Base-by-base conservation (phyloP, 2,113 vertebrate species). In the Cryptomyrus ogoouensis region DNA sequence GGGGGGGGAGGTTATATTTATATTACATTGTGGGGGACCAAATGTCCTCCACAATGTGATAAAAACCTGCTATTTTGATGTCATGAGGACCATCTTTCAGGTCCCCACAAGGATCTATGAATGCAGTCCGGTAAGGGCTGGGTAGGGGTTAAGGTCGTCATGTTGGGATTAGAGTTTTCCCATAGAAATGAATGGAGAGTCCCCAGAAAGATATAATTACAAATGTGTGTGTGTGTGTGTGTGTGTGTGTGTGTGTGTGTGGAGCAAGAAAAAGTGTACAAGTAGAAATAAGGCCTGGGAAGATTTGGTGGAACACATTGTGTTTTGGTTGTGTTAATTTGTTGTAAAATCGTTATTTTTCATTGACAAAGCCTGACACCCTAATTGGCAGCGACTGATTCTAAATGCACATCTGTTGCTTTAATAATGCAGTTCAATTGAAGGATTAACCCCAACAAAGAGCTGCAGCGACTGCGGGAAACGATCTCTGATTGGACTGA, bases 331-430 rank as follows among this genome's bases (percentile, higher is more conserved):
- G 70, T 83, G 87, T 58, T 88, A 88, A 88, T 50, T 87, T 88
- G n/a, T 24, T 90, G 66, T 90, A 90, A 88, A 90, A 90, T 90
- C 62, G 87, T 87, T 83, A 88, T 88, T 90, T 90, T 88, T 15
- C 74, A 87, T 77, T 46, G 17, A 35, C 70, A 83, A 88, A 83
- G 74, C 80, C 24, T 56, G 49, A 80, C 84, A 80, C 27, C 52
- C 9, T 90, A 90, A 90, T 88, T 90, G 90, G 62, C 39, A 46
- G 90, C 3, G 70, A 90, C 77, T 88, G 70, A 50, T 90, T 50
- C 87, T 90, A 88, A 90, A 90, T 83, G 88, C 90, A 90, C 86
- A 90, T 88, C 90, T 90, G 86, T 90, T 88, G 84, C n/a, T 90
- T 89, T 77, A 87, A 91, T 91, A 91, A 91, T 91, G 83, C 83